Evolutionary conservation across 2,888 invertebrate species (phyloP), one percentile per base, ranked within the genome.

Genomic region (Autographa pulchrina): DNA sequence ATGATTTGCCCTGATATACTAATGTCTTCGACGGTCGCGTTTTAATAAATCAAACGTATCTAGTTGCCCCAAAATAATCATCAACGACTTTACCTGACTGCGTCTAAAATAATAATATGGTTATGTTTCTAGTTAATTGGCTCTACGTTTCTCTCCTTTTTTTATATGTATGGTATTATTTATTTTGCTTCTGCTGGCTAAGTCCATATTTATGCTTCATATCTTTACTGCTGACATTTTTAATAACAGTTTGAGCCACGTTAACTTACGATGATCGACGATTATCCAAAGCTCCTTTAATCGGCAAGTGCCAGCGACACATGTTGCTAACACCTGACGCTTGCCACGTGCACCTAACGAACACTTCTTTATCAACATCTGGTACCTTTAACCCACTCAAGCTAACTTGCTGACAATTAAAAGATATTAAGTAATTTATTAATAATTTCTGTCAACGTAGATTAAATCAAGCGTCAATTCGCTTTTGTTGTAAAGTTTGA

Each of bases 241-340:
- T 20, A 32, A 32, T 4, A 8, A 16, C 38, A 41, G 11, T 35
- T 31, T 54, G 8, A 56, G 14, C 32, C 52, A n/a, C 16, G 54
- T 62, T 63, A 69, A 72, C 62, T 70, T 4, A 5, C 43, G 43
- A 43, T 48, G 48, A 48, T 9, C 18, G 43, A 58, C 63, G 59
- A 32, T 75, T 72, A 78, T 75, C 65, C 56, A 58, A 62, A 65
- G 70, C 62, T 58, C 38, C 35, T 65, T 58, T 72, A 70, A 70
- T 75, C 62, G 78, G 62, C 63, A 56, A 61, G 85, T 90, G 90
- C 90, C 90, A 87, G 86, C 89, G 72, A 77, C 93, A 93, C 85
- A 91, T 94, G 94, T 85, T 82, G 82, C 43, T 31, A 71, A 78
- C 94, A 94, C 91, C 94, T 94, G 94, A 91, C 93, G 88, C 84